Evolutionary conservation across 2,797 vertebrate species (phyloP).

Genomic region (Sebastes jordani): DNA sequence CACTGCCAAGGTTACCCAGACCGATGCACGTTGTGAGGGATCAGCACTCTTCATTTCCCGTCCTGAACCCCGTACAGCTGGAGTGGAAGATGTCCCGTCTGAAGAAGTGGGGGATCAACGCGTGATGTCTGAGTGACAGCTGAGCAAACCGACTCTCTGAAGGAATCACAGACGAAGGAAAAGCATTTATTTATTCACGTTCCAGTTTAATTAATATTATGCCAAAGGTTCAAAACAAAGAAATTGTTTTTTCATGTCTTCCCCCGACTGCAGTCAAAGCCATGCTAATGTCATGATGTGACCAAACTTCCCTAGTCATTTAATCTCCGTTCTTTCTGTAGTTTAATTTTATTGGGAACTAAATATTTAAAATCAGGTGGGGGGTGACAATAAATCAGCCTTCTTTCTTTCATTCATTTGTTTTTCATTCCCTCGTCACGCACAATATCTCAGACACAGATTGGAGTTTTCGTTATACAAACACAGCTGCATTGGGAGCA

Average conservation of each 20-base stretch:
- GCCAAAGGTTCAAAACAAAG: constrained; percentile 21
- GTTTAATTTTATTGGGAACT: constrained; percentile 33
- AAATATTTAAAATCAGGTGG: constrained; percentile 46
- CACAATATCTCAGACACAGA: constrained; percentile 56
- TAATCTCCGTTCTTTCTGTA: constrained; percentile 16
- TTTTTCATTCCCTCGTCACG: constrained; percentile 54
- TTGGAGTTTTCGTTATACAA: constrained; percentile 63
- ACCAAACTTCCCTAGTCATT: background rate
- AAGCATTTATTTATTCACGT: constrained; percentile 23
- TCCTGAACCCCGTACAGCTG: constrained; percentile 5
- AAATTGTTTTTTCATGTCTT: background rate
- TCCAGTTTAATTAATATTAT: constrained; percentile 40
- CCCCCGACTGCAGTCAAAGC: background rate
- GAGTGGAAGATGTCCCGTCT: constrained; percentile 10
- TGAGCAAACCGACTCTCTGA: constrained; percentile 34
- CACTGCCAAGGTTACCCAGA: constrained; percentile 70
- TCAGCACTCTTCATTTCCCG: constrained; percentile 66
- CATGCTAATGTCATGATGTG: background rate
- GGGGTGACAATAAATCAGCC: constrained; percentile 25
- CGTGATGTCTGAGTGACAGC: constrained; percentile 31
- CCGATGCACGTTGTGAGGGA: constrained; percentile 46
- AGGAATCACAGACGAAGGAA: constrained; percentile 7
- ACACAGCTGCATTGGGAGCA: constrained; percentile 65
- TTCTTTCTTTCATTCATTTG: constrained; percentile 44
- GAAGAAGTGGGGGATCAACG: background rate